Conservation (phyloP, 2,797 vertebrate genomes). For the Liasis olivaceus region DNA sequence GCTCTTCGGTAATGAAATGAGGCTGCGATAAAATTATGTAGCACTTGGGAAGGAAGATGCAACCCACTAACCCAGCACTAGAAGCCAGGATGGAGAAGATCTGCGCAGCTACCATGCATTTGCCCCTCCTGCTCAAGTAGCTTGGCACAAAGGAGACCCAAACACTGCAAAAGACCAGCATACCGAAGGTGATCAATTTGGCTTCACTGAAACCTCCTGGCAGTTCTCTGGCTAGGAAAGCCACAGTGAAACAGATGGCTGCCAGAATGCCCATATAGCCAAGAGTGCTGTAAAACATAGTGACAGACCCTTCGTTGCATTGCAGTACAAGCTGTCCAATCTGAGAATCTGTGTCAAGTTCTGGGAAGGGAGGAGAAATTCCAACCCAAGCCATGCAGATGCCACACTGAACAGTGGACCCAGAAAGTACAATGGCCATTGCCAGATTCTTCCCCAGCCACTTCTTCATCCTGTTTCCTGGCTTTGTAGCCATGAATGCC, state of each 20-base stretch:
- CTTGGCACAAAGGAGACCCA: constrained; percentile 18
- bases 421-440: neutral
- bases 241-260: neutral
- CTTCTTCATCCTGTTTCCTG: neutral
- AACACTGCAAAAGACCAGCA: constrained; percentile 24
- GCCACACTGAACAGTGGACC: neutral
- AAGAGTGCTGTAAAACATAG: neutral
- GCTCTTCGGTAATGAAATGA: constrained; percentile 7
- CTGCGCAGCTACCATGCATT: constrained; percentile 13
- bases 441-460: neutral
- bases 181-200: constrained; percentile 21
- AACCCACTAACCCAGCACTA: neutral
- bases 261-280: constrained; percentile 11
- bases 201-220: constrained; percentile 14
- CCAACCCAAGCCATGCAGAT: constrained; percentile 3
- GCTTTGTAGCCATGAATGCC: constrained; percentile 3
- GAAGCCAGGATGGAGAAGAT: constrained; percentile 11
- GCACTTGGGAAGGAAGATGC: constrained; percentile 25
- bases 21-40: neutral
- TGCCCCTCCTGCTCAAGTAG: constrained; percentile 7
- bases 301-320: neutral
- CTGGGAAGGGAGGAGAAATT: constrained; percentile 3
- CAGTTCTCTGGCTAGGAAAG: constrained; percentile 13
- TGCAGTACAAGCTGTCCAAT: neutral
- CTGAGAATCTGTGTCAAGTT: neutral